Conservation (phyloP, 2,113 vertebrate species). For the Melanostigma gelatinosum region DNA sequence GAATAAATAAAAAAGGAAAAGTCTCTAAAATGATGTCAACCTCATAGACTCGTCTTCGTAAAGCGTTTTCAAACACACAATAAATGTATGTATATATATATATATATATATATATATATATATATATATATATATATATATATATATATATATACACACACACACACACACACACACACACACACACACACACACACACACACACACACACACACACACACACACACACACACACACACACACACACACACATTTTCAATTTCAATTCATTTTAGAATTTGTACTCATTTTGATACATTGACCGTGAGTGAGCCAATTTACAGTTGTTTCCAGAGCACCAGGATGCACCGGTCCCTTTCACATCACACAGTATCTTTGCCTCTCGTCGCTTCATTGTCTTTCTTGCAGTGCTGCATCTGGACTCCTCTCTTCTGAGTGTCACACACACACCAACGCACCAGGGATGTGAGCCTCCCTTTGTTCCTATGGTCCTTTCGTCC, state of each 20-base stretch:
- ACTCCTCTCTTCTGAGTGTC: constrained; percentile 20
- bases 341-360: not conserved
- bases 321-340: not conserved
- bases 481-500: constrained; percentile 22
- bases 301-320: not conserved
- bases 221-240: no score
- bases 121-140: no score
- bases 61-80: not conserved
- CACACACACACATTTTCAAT: no score
- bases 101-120: no score
- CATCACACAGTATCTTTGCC: not conserved
- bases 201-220: no score
- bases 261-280: not conserved
- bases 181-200: no score
- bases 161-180: no score
- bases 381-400: not conserved
- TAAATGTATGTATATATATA: not conserved
- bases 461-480: constrained; percentile 31
- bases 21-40: not conserved
- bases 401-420: constrained; percentile 28
- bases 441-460: constrained; percentile 39
- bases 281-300: not conserved
- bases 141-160: no score
- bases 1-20: not conserved
- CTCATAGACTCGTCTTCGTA: not conserved